Percentiles rank a stretch among this genome's conserved stretches.
These are phyloP conservation scores for Apteryx owenii DNA, from an alignment of 2,113 vertebrate species.

Conservation along the genomic window DNA sequence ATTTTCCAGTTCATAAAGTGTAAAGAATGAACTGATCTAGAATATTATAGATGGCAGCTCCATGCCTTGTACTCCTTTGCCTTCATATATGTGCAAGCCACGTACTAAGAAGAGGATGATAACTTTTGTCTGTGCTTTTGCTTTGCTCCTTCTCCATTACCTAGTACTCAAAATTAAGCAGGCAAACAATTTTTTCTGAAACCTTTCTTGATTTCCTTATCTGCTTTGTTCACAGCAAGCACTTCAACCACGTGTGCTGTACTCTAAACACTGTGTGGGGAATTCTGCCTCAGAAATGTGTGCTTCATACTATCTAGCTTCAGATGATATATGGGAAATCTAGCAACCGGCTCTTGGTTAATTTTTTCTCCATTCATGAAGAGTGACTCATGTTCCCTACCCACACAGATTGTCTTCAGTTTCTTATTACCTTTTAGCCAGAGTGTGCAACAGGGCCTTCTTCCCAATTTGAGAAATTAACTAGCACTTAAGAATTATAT, in stretches of 20 bases:
- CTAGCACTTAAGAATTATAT: not conserved
- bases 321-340: not conserved
- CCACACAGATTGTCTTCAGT: not conserved
- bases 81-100: not conserved
- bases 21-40: not conserved
- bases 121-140: not conserved
- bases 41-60: not conserved
- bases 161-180: not conserved
- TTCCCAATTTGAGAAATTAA: not conserved
- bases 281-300: not conserved
- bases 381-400: not conserved
- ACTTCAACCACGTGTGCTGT: not conserved
- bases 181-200: not conserved
- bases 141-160: not conserved
- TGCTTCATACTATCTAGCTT: not conserved
- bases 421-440: not conserved
- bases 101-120: not conserved
- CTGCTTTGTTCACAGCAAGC: not conserved
- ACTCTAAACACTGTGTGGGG: not conserved
- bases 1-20: not conserved
- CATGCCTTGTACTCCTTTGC: not conserved
- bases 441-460: not conserved
- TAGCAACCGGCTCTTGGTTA: not conserved
- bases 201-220: not conserved
- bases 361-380: not conserved